Evolutionary conservation across 1,140 invertebrate species (phyloP).

Genomic region (Dendroctonus ponderosae): DNA sequence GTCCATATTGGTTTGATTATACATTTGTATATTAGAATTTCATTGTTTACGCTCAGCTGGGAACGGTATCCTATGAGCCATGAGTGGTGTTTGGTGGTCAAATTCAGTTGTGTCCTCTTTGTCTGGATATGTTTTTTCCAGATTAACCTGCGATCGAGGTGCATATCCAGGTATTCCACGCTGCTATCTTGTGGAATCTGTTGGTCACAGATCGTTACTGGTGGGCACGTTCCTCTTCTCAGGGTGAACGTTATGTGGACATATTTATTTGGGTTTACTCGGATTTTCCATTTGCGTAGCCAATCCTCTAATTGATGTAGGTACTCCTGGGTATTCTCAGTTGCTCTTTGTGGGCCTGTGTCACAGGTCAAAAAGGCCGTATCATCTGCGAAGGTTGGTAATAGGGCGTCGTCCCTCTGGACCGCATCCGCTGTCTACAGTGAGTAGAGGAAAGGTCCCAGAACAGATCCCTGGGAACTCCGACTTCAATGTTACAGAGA

Average conservation of each 20-base stretch:
- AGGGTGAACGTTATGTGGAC: neutral
- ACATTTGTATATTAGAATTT: neutral
- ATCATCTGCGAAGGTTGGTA: neutral
- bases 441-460: neutral
- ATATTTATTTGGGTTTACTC: neutral
- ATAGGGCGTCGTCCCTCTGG: neutral
- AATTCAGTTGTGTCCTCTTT: neutral
- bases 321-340: neutral
- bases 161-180: neutral
- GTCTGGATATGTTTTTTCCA: conserved; percentile 3
- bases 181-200: neutral
- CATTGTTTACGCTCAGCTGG: neutral
- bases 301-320: neutral
- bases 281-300: neutral
- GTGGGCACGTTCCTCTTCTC: neutral
- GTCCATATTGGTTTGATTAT: too few relatives aligned
- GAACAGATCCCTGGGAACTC: neutral
- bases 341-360: neutral
- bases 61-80: neutral
- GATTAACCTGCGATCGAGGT: neutral
- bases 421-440: neutral
- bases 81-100: neutral
- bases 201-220: neutral
- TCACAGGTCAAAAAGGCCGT: neutral
- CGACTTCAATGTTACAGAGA: neutral